Conservation (phyloP, 35 echinoderm and acorn worm genomes). For the Heliocidaris tuberculata region DNA sequence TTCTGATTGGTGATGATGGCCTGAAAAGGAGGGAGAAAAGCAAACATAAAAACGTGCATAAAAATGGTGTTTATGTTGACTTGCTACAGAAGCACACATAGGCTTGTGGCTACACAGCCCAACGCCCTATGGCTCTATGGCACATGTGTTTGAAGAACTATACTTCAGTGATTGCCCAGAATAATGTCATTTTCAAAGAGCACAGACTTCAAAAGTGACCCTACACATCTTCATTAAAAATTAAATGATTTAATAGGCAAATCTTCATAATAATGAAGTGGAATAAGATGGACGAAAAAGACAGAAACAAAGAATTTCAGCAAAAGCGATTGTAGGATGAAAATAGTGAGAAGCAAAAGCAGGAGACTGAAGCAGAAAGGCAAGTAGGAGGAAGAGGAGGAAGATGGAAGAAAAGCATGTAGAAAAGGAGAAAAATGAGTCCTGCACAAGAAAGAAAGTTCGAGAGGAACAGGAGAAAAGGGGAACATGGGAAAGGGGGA, state of each 20-base stretch:
- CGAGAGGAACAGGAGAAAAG: background rate
- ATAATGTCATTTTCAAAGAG: too few species aligned
- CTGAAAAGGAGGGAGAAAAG: conserved; percentile 55
- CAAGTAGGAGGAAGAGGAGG: background rate
- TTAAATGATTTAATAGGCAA: too few species aligned
- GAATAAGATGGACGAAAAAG: too few species aligned
- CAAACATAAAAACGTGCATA: background rate
- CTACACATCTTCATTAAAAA: too few species aligned
- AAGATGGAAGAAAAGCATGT: background rate
- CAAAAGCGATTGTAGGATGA: too few species aligned
- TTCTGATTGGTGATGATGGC: conserved; percentile 68
- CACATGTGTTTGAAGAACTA: too few species aligned
- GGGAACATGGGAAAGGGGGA: background rate
- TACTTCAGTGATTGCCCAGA: too few species aligned
- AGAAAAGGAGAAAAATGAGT: background rate
- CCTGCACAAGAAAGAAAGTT: background rate
- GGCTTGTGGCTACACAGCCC: background rate
- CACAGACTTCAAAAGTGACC: too few species aligned
- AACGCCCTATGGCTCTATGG: too few species aligned
- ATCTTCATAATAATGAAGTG: too few species aligned
- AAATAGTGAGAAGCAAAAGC: background rate
- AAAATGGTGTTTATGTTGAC: background rate
- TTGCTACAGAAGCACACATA: background rate
- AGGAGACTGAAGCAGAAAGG: background rate
- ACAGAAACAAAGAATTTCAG: too few species aligned